A percentile compares a stretch with the other conserved stretches of the same genome.
phyloP scores from a whole-genome alignment of 2,888 invertebrate genomes.

The Cheilosia urbana region DNA sequence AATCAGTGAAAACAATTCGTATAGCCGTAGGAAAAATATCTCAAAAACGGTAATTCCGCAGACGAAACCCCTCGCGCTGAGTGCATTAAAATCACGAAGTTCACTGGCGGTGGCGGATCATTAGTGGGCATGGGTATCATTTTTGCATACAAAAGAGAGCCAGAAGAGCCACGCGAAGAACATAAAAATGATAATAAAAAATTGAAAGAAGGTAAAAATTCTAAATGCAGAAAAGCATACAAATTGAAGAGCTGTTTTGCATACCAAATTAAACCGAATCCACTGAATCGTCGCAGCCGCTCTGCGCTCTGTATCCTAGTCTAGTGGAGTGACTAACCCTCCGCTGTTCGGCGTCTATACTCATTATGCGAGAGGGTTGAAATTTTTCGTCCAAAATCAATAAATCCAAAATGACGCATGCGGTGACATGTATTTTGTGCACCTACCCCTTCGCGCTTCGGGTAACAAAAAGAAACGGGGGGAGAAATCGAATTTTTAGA shows the following conservation, averaged over 20 bases:
- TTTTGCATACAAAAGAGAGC: constrained; percentile 43
- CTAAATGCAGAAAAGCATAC: constrained; percentile 74
- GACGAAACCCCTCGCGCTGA: constrained; percentile 16
- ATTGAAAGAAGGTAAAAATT: constrained; percentile 68
- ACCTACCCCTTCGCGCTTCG: constrained; percentile 40
- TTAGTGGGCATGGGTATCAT: constrained; percentile 61
- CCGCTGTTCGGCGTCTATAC: constrained; percentile 5
- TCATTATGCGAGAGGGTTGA: constrained; percentile 53
- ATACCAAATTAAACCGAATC: constrained; percentile 66
- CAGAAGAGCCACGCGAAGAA: constrained; percentile 31
- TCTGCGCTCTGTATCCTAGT: not conserved
- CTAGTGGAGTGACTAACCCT: constrained; percentile 26
- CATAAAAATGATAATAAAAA: constrained; percentile 73
- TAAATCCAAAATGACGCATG: constrained; percentile 73
- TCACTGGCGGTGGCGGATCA: constrained; percentile 66
- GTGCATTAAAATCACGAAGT: constrained; percentile 68
- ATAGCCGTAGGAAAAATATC: not conserved
- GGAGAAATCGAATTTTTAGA: constrained; percentile 10
- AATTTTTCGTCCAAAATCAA: constrained; percentile 55
- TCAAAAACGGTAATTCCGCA: constrained; percentile 17
- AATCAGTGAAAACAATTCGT: not conserved
- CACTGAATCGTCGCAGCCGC: constrained; percentile 13
- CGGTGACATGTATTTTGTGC: constrained; percentile 61
- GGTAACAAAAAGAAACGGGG: constrained; percentile 12
- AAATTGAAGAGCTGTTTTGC: constrained; percentile 73